Evolutionary conservation across 2,888 invertebrate genomes (phyloP).

Genomic region (Heteromyza rotundicornis): DNA sequence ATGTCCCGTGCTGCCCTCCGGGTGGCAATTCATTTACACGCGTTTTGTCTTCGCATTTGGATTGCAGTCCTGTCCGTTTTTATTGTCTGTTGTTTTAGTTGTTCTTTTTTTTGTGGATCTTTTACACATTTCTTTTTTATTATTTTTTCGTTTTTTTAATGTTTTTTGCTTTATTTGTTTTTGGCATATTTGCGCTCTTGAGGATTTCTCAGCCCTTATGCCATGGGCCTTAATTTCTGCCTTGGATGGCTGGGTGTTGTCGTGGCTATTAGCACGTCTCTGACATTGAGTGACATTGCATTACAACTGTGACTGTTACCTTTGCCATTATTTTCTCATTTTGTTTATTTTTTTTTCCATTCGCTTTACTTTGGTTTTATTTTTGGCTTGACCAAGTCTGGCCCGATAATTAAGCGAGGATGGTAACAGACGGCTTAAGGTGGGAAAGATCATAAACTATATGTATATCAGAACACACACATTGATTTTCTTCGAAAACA

Average conservation of each 20-base stretch:
- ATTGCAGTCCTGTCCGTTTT: constrained; percentile 21
- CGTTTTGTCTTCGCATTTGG: constrained; percentile 3
- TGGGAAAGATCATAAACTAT: constrained; percentile 14
- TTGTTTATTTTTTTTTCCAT: not conserved
- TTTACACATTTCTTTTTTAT: constrained; percentile 6
- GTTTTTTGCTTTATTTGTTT: constrained; percentile 10
- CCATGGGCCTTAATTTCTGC: not conserved
- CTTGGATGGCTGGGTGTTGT: not conserved
- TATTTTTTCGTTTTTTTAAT: not conserved
- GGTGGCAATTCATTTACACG: constrained; percentile 30
- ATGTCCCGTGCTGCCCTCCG: constrained; percentile 28
- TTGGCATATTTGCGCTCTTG: constrained; percentile 23
- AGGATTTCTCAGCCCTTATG: not conserved
- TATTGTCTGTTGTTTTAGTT: constrained; percentile 15
- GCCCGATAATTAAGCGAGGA: constrained; percentile 18
- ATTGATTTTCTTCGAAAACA: constrained; percentile 24
- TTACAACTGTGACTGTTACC: constrained; percentile 26
- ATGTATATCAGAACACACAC: constrained; percentile 19
- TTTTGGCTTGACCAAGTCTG: not conserved
- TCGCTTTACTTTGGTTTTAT: not conserved
- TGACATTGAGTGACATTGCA: constrained; percentile 36
- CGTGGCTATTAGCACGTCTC: constrained; percentile 30
- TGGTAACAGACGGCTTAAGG: not conserved
- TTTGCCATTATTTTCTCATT: not conserved
- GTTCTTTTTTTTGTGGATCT: constrained; percentile 5